Evolutionary conservation across 2,888 invertebrate species (phyloP), one percentile per base, ranked within the genome.

Genomic region (Ormyrus labotus): DNA sequence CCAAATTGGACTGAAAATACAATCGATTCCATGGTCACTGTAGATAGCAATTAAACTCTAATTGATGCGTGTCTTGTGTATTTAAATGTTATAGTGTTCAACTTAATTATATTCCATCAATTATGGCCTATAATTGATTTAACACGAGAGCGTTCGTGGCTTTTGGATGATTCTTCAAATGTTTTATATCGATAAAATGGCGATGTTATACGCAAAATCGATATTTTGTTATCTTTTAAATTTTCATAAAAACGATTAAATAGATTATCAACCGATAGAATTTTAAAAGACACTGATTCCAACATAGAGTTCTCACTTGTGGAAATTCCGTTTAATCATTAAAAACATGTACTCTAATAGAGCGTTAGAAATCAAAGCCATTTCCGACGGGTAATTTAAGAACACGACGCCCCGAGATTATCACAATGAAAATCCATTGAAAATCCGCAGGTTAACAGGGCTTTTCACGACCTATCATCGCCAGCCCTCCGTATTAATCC

Each of bases 1-100:
- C 8, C 34, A 2, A 60, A 60, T 6, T 60, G 8, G 63, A 11
- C 19, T 9, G 53, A 53, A 34, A 53, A 19, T 68, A 10, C 81
- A 75, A 82, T 80, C 78, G 80, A 80, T 73, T 57, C 50, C n/a
- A 57, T 11, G 5, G 1, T 10, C 7, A 11, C 9, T 69, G 48
- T 61, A 64, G 64, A 63, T 61, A 60, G 60, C 51, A 61, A 61
- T 61, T 71, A 50, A 8, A 13, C 60, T 50, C 8, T 72, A 63
- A 72, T 72, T 63, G 45, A 72, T 72, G 19, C 63, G 51, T 19
- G 11, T 45, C 55, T 65, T 65, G 65, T 65, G 58, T 11, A 58
- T 63, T 65, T 61, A 73, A 76, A 60, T 55, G 61, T 60, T 0
- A 9, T 6, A 13, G 0, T 2, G 9, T 7, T 45, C 45, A 34